These are phyloP conservation scores for Calypte anna DNA, from an alignment of 2,113 vertebrate genomes.

Conservation along the genomic window DNA sequence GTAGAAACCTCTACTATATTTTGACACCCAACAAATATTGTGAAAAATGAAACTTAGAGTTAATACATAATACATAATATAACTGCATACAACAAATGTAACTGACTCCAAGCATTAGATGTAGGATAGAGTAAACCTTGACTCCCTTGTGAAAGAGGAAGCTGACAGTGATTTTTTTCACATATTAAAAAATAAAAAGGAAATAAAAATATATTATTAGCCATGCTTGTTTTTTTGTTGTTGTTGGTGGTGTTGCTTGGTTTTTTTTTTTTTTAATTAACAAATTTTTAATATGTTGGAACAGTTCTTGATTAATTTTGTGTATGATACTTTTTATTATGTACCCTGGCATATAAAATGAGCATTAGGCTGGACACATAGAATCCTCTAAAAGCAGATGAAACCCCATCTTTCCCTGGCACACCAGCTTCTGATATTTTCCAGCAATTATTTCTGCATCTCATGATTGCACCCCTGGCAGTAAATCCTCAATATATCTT, in stretches of 20 bases:
- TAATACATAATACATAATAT: background rate
- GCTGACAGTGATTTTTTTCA: background rate
- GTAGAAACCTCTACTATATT: background rate
- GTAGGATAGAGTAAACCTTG: background rate
- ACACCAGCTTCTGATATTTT: slow-evolving; percentile 2
- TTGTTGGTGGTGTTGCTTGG: no score
- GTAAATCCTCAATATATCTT: slow-evolving; percentile 21
- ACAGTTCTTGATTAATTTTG: background rate
- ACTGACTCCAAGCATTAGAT: background rate
- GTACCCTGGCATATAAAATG: background rate
- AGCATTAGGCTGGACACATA: background rate
- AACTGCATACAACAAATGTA: background rate
- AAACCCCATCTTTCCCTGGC: background rate
- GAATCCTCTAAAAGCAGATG: background rate
- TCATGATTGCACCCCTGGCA: background rate
- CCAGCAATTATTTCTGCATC: slow-evolving; percentile 25
- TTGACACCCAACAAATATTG: background rate
- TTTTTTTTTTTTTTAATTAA: background rate
- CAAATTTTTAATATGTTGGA: background rate
- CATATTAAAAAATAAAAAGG: background rate
- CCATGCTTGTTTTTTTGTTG: no score
- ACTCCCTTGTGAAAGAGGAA: background rate
- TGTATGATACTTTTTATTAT: background rate
- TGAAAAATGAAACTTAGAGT: background rate
- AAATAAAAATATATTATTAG: background rate